phyloP scores from a whole-genome alignment of 2,888 invertebrate species.

The Nomada fucata region DNA sequence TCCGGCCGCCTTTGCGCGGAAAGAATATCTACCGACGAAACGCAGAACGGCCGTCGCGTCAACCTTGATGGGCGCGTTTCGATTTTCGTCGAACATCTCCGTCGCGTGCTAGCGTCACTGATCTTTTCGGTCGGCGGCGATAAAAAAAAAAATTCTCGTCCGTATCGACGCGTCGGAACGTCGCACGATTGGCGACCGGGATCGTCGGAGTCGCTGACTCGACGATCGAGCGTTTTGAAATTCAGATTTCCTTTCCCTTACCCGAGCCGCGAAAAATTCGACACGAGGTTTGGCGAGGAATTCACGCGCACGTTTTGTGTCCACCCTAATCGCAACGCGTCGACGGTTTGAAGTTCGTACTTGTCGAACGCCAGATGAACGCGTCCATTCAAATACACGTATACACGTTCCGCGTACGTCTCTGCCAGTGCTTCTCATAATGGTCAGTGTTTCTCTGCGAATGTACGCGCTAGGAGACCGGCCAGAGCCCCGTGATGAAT shows the following conservation, averaged over 20 bases:
- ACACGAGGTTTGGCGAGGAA: not conserved
- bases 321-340: slow-evolving; percentile 39
- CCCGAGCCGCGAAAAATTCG: not conserved
- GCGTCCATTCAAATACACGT: slow-evolving; percentile 44
- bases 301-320: slow-evolving; percentile 4
- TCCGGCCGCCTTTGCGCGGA: slow-evolving; percentile 57
- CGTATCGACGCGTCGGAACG: not conserved
- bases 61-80: slow-evolving; percentile 36
- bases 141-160: not conserved
- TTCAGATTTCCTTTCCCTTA: not conserved
- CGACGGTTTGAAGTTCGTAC: slow-evolving; percentile 41
- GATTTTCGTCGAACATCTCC: slow-evolving; percentile 30
- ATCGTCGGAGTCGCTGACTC: not conserved
- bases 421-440: slow-evolving; percentile 59
- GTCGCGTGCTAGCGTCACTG: not conserved
- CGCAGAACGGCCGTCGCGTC: slow-evolving; percentile 6
- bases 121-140: too few relatives aligned
- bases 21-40: slow-evolving; percentile 43
- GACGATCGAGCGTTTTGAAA: slow-evolving; percentile 8
- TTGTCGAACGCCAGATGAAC: slow-evolving; percentile 29
- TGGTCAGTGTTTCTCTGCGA: slow-evolving; percentile 55
- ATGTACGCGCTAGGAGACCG: slow-evolving; percentile 52
- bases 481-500: slow-evolving; percentile 54
- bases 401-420: slow-evolving; percentile 40
- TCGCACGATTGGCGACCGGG: not conserved